Conservation (phyloP, 2,113 vertebrate genomes). For the Epinephelus lanceolatus region DNA sequence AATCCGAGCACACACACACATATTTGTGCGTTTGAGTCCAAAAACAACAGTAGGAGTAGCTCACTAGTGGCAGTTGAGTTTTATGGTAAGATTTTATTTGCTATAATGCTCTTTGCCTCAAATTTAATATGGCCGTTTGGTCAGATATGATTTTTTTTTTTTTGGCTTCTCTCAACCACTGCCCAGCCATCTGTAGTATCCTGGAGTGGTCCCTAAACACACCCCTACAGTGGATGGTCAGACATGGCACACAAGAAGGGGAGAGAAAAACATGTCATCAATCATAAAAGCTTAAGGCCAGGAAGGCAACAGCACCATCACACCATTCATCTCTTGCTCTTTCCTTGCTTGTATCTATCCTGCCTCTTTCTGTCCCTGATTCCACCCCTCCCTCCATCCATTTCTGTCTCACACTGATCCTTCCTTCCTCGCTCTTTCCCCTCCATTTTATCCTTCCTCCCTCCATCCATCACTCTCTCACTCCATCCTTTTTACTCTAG, state of each 20-base stretch:
- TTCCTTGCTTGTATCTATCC: slow-evolving; percentile 44
- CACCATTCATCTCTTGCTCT: slow-evolving; percentile 48
- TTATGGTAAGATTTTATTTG: neutral
- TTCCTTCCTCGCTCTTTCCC: slow-evolving; percentile 4
- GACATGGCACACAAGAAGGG: slow-evolving; percentile 17
- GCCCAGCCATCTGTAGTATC: slow-evolving; percentile 23
- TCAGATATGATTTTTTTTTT: neutral
- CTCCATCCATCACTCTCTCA: slow-evolving; percentile 39
- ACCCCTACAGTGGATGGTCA: slow-evolving; percentile 29
- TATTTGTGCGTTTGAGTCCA: neutral
- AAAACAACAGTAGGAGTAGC: neutral
- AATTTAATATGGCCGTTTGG: neutral
- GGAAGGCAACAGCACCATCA: slow-evolving; percentile 44
- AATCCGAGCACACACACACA: slow-evolving; percentile 25
- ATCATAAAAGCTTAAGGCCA: slow-evolving; percentile 64
- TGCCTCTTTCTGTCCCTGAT: slow-evolving; percentile 18
- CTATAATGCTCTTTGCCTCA: no score
- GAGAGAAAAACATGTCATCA: slow-evolving; percentile 65
- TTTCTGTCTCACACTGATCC: neutral
- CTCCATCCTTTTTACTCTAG: slow-evolving; percentile 22
- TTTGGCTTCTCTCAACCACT: slow-evolving; percentile 1
- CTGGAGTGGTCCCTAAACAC: slow-evolving; percentile 38
- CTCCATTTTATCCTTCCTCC: slow-evolving; percentile 13
- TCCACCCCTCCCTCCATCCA: slow-evolving; percentile 9
- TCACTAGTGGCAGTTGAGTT: neutral